Conservation (phyloP, 2,888 invertebrate species). For the Fragum fragum region DNA sequence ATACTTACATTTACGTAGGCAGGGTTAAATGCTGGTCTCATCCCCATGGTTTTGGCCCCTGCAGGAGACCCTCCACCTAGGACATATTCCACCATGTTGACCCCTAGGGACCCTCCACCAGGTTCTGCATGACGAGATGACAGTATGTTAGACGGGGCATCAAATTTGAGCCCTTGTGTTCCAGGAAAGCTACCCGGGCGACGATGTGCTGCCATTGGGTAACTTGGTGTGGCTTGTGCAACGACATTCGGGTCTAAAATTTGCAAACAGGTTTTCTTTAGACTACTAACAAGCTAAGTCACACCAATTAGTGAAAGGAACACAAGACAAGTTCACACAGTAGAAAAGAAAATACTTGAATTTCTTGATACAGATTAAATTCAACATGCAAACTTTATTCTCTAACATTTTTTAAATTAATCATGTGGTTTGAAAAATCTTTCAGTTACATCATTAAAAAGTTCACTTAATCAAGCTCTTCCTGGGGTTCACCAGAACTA, state of each 20-base stretch:
- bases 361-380: too few species aligned
- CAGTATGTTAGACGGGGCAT: slow-evolving; percentile 43
- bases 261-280: background rate
- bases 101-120: slow-evolving; percentile 92
- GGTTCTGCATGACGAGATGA: slow-evolving; percentile 40
- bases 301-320: too few species aligned
- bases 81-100: slow-evolving; percentile 99
- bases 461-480: too few species aligned
- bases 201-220: slow-evolving; percentile 38
- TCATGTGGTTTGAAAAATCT: too few species aligned
- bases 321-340: too few species aligned
- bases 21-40: slow-evolving; percentile 87
- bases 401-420: too few species aligned
- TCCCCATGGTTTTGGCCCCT: slow-evolving; percentile 89
- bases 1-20: slow-evolving; percentile 51
- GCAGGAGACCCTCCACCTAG: slow-evolving; percentile 91
- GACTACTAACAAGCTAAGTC: background rate
- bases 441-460: too few species aligned
- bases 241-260: slow-evolving; percentile 55
- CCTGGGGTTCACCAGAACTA: too few species aligned
- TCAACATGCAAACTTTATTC: too few species aligned
- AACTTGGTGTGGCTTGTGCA: slow-evolving; percentile 29
- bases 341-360: too few species aligned
- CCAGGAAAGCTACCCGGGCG: slow-evolving; percentile 59
- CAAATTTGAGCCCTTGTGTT: slow-evolving; percentile 45